Evolutionary conservation across 2,888 invertebrate genomes (phyloP), one percentile per base, ranked within the genome.

Genomic region (Apodemia duryi): DNA sequence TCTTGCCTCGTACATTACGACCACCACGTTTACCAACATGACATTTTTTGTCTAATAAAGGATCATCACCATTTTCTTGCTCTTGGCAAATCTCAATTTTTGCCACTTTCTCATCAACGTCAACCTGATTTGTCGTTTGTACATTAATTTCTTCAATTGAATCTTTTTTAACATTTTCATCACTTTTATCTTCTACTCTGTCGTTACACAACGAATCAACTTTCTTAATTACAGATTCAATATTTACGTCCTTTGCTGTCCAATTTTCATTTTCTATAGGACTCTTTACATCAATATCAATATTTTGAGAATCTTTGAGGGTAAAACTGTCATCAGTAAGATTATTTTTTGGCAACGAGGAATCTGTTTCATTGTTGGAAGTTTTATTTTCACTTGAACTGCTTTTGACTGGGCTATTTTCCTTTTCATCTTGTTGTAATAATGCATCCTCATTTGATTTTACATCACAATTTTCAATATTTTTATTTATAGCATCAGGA

Each of bases 141-240:
- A 43, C 7, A 61, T 65, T 11, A 63, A 49, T 49, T 32, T 60
- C 28, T 63, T 69, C 65, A 38, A 62, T 69, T 2, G 63, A 21
- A 41, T 43, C 32, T 32, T 35, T 21, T 21, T 21, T 67, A 11
- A 62, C 7, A 29, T 57, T 57, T 32, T 66, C 64, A 13, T 35
- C 49, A 9, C 28, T 64, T 41, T 70, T 68, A 21, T 63, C 66
- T 67, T 69, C 86, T 41, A 74, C 70, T 65, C 68, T 80, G 68
- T 92, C 91, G 70, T 84, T 88, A 80, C 95, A 95, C 54, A 95
- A 81, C 0, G 95, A 95, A 73, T 95, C 95, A 0, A 95, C 94
- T 75, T 95, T 95, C 82, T 96, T 96, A 69, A 96, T 96, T 2
- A 96, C 96, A 29, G 96, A 96, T 72, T 96, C 96, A 70, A 96